Conservation (phyloP, 2,113 vertebrate genomes). For the Nyctibius bracteatus region DNA sequence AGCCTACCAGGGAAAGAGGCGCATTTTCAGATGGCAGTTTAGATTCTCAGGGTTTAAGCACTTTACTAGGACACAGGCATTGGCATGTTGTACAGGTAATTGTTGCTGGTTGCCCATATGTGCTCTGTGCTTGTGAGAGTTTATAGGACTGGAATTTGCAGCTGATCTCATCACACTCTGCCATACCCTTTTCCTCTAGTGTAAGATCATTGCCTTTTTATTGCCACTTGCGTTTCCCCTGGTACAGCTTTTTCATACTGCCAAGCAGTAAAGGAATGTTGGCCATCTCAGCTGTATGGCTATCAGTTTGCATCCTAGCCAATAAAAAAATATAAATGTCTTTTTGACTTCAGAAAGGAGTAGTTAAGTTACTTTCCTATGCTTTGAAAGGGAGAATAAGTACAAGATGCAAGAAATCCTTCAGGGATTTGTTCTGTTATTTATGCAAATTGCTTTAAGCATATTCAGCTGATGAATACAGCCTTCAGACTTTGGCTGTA, state of each 20-base stretch:
- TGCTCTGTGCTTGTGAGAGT: neutral
- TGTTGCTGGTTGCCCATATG: neutral
- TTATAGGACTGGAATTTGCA: neutral
- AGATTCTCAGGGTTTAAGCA: slow-evolving; percentile 96
- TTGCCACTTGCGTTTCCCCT: neutral
- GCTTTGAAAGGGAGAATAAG: neutral
- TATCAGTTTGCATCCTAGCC: neutral
- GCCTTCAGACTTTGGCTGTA: neutral
- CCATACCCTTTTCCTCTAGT: neutral
- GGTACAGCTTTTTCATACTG: neutral
- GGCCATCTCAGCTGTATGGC: neutral
- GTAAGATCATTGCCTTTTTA: neutral
- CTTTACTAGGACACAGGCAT: slow-evolving; percentile 98
- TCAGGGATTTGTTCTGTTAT: neutral
- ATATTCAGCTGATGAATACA: neutral
- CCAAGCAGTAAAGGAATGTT: neutral
- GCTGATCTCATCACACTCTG: neutral
- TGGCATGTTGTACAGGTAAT: slow-evolving; percentile 98
- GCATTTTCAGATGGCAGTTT: slow-evolving; percentile 73
- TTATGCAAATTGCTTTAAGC: neutral
- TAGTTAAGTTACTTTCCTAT: neutral
- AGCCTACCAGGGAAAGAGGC: slow-evolving; percentile 69
- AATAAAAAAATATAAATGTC: neutral
- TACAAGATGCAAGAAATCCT: neutral
- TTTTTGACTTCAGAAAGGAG: neutral